phyloP scores from a whole-genome alignment of 2,113 vertebrate species.

The Apodemus speciosus region DNA sequence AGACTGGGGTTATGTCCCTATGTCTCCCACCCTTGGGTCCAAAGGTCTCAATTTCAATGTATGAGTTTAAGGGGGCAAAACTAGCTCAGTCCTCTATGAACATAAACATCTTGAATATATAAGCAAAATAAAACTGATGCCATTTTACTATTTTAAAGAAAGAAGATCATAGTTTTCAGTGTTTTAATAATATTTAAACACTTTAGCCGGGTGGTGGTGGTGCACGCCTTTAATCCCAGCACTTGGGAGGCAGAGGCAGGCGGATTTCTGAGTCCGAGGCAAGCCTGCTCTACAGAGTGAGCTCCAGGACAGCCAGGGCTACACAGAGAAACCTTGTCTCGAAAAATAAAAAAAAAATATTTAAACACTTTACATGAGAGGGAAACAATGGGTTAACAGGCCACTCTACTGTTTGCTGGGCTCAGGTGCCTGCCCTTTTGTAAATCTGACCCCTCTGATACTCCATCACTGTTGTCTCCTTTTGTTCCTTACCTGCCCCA shows the following conservation, averaged over 20 bases:
- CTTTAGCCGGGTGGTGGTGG: too few relatives aligned
- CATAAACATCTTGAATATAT: background rate
- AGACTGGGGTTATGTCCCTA: background rate
- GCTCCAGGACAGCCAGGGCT: too few relatives aligned
- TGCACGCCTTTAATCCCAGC: too few relatives aligned
- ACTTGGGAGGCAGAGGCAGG: too few relatives aligned
- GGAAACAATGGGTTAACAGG: background rate
- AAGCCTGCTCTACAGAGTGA: too few relatives aligned
- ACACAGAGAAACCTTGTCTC: too few relatives aligned
- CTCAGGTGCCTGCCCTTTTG: too few relatives aligned
- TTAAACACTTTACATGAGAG: background rate
- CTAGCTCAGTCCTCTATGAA: background rate
- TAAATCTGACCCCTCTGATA: background rate
- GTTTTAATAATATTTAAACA: background rate
- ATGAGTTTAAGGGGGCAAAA: too few relatives aligned
- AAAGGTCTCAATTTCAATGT: background rate
- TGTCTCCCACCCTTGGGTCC: background rate
- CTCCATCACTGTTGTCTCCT: background rate
- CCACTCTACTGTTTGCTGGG: background rate
- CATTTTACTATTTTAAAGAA: background rate
- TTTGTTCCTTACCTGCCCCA: background rate
- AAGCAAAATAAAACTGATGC: background rate
- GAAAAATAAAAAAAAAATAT: too few relatives aligned
- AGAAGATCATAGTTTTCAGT: background rate
- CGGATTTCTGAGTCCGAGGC: too few relatives aligned